Conservation (phyloP, 2,888 invertebrate species). For the Chromoteleia sp. region DNA sequence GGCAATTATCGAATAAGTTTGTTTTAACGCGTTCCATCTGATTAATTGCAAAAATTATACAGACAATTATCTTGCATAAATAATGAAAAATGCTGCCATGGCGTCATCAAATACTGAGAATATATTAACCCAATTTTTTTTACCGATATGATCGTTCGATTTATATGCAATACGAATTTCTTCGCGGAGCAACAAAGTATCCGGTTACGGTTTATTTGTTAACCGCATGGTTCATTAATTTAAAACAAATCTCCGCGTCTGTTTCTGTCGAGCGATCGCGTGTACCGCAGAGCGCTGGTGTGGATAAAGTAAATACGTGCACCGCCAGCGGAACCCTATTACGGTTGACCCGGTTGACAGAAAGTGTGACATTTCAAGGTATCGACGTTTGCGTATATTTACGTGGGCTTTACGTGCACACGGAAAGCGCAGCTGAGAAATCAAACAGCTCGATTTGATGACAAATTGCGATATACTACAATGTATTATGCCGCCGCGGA, state of each 20-base stretch:
- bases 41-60: conserved; percentile 25
- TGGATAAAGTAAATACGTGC: conserved; percentile 37
- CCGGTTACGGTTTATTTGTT: conserved; percentile 29
- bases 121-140: conserved; percentile 62
- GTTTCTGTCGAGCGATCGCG: conserved; percentile 27
- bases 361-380: conserved; percentile 67
- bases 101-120: conserved; percentile 58
- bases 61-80: conserved; percentile 27
- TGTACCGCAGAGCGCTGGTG: conserved; percentile 8
- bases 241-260: conserved; percentile 29
- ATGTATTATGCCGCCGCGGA: too few species aligned
- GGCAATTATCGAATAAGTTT: too few species aligned
- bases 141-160: conserved; percentile 26
- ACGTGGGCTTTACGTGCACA: conserved; percentile 49
- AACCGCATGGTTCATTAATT: conserved; percentile 25
- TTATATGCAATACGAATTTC: conserved; percentile 38
- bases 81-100: conserved; percentile 34
- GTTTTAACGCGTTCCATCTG: not conserved
- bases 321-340: conserved; percentile 53
- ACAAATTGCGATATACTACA: conserved; percentile 21
- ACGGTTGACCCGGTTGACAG: conserved; percentile 66
- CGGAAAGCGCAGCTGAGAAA: conserved; percentile 8
- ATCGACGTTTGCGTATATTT: conserved; percentile 30
- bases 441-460: conserved; percentile 21
- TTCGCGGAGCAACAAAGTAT: conserved; percentile 18